Evolutionary conservation across 1,140 invertebrate genomes (phyloP).

Genomic region (Drosophila teissieri): DNA sequence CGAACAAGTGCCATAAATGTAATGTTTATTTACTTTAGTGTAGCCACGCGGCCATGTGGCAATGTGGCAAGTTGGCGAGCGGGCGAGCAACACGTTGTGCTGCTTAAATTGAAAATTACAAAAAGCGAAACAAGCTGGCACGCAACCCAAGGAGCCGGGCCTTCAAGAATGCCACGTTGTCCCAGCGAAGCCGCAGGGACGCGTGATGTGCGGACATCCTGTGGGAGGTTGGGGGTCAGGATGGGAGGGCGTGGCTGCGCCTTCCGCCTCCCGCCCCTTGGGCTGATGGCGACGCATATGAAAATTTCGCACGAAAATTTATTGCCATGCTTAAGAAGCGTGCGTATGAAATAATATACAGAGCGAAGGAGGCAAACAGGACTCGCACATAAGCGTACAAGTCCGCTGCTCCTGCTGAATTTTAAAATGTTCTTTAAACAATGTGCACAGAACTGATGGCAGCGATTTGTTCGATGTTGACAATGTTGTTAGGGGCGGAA

Average conservation of each 20-base stretch:
- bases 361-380: constrained; percentile 28
- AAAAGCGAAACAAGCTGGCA: constrained; percentile 51
- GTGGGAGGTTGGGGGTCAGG: constrained; percentile 12
- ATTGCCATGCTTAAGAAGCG: constrained; percentile 78
- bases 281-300: constrained; percentile 65
- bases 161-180: constrained; percentile 59
- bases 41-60: constrained; percentile 5
- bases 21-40: neutral
- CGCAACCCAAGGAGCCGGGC: constrained; percentile 27
- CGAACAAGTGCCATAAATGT: neutral
- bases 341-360: constrained; percentile 81
- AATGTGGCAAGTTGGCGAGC: constrained; percentile 33
- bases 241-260: constrained; percentile 33
- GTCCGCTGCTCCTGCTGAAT: constrained; percentile 62
- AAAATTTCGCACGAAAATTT: constrained; percentile 75
- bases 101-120: constrained; percentile 81
- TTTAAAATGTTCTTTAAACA: constrained; percentile 81
- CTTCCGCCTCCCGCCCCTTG: no score
- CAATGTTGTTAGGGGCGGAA: constrained; percentile 36
- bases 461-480: constrained; percentile 72
- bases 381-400: constrained; percentile 36
- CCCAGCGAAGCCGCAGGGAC: constrained; percentile 58
- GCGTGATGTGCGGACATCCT: constrained; percentile 54
- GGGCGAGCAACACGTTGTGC: constrained; percentile 72
- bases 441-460: constrained; percentile 71